Evolutionary conservation across 2,888 invertebrate species (phyloP), one percentile per base, ranked within the genome.

Genomic region (Hylaea fasciaria): DNA sequence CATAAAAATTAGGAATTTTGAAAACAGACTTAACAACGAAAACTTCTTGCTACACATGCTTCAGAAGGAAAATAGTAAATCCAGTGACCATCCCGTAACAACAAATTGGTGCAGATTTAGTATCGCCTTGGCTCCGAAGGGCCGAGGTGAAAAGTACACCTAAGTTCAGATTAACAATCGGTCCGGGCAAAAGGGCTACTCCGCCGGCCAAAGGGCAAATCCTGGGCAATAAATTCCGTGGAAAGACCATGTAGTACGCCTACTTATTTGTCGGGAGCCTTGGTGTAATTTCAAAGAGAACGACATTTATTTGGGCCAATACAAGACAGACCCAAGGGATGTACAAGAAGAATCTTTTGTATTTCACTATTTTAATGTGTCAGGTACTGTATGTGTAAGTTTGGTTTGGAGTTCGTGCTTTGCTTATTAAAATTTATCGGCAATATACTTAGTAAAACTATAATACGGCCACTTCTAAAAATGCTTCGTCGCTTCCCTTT

Each of bases 81-180:
- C 68, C 77, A 74, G 69, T 77, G 54, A 65, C 67, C 62, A 68
- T 57, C 55, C 79, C 76, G 69, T 80, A 77, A 73, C 70, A 68
- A 64, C 63, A 73, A 77, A 76, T 76, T 74, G 73, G 54, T 64
- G 60, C 66, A 77, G 80, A 86, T 87, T 83, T 86, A 86, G 76
- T 78, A 70, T 72, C 75, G 74, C 73, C 77, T 76, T 73, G 74
- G 71, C 68, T 69, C 73, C 71, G 73, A 79, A 78, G 78, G 76
- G 77, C 76, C 72, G 80, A 87, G 86, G 86, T 88, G 87, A 86
- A 85, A 89, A 87, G 82, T 86, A 85, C 85, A 84, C 85, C 86
- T 83, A 86, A 89, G 86, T 88, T 86, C 85, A 86, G 85, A 88
- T 87, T 87, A 87, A 86, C 87, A 86, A 85, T 86, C 81, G 86